Conservation (phyloP, 2,113 vertebrate species). For the Ammospiza nelsoni region DNA sequence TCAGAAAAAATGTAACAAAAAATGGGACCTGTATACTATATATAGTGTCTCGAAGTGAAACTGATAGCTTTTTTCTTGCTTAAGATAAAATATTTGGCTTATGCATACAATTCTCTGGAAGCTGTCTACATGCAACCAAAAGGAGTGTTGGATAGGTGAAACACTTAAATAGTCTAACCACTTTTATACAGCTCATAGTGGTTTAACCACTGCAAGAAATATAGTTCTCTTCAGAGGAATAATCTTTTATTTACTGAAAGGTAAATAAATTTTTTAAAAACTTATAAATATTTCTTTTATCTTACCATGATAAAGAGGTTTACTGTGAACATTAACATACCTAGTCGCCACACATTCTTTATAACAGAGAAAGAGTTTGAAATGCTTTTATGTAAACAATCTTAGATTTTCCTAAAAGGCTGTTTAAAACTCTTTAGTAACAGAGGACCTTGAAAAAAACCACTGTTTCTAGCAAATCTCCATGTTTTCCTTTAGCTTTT, state of each 20-base stretch:
- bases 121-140: background rate
- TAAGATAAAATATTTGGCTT: background rate
- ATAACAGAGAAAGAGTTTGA: constrained; percentile 68
- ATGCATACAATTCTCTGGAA: background rate
- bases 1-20: background rate
- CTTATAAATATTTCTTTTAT: constrained; percentile 70
- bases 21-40: background rate
- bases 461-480: constrained; percentile 62
- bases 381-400: constrained; percentile 74
- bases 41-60: background rate
- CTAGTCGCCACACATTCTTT: constrained; percentile 60
- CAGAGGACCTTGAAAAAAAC: background rate
- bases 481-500: constrained; percentile 54
- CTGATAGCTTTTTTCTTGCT: background rate
- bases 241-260: background rate
- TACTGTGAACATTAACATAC: constrained; percentile 53
- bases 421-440: constrained; percentile 64
- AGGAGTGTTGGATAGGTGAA: background rate
- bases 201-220: background rate
- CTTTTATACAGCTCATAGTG: background rate
- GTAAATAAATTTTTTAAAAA: constrained; percentile 62
- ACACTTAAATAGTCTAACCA: background rate
- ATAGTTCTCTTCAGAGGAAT: background rate
- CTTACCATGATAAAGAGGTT: constrained; percentile 62
- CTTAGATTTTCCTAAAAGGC: constrained; percentile 62